A percentile compares a stretch with the other conserved stretches of the same genome.
phyloP scores from a whole-genome alignment of 1,140 invertebrate genomes.

The Drosophila miranda region DNA sequence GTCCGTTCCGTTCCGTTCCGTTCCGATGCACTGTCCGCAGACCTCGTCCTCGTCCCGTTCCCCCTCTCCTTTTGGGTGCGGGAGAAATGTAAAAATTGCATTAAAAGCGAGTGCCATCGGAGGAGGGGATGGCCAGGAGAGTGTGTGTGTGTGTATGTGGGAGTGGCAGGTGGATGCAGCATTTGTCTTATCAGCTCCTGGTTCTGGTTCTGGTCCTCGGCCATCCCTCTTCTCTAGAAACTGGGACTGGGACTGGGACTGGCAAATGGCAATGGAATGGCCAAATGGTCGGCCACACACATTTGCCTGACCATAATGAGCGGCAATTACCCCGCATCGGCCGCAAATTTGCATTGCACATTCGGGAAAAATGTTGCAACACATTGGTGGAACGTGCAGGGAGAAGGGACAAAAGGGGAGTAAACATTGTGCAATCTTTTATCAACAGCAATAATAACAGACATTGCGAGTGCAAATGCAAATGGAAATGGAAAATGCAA shows the following conservation, averaged over 20 bases:
- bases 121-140: too few species aligned
- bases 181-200: constrained; percentile 73
- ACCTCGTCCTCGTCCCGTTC: constrained; percentile 8
- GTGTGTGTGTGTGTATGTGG: constrained; percentile 15
- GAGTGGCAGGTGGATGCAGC: constrained; percentile 52
- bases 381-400: neutral
- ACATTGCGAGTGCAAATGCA: constrained; percentile 48
- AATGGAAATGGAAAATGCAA: constrained; percentile 18
- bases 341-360: constrained; percentile 78
- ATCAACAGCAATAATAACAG: constrained; percentile 72
- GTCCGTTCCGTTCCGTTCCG: too few species aligned
- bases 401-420: constrained; percentile 3
- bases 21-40: too few species aligned
- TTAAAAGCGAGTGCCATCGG: constrained; percentile 54
- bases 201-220: constrained; percentile 20
- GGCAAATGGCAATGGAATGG: constrained; percentile 35
- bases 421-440: constrained; percentile 75
- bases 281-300: constrained; percentile 42
- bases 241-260: neutral
- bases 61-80: constrained; percentile 28
- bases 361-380: constrained; percentile 71
- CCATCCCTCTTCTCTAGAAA: neutral
- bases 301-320: constrained; percentile 80
- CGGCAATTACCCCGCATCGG: constrained; percentile 75
- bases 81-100: constrained; percentile 70